These are phyloP conservation scores for Platysternon megacephalum DNA, from an alignment of 2,113 vertebrate species.

Conservation along the genomic window DNA sequence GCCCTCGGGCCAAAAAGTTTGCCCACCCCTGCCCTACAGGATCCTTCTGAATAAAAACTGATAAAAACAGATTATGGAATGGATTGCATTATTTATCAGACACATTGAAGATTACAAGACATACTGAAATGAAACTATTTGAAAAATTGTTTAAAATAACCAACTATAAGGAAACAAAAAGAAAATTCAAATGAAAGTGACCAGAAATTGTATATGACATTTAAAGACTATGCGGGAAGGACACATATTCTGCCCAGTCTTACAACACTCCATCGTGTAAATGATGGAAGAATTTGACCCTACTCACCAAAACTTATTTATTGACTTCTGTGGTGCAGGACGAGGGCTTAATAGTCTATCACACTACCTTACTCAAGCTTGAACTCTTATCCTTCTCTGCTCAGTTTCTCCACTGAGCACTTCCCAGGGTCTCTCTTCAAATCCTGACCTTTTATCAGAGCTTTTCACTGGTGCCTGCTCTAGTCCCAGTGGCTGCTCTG, in stretches of 20 bases:
- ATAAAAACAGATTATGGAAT: not conserved
- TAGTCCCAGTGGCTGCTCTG: not conserved
- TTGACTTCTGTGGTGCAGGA: not conserved
- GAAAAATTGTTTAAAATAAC: not conserved
- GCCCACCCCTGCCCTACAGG: not conserved
- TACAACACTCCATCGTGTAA: not conserved
- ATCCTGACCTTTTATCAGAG: not conserved
- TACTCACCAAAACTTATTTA: not conserved
- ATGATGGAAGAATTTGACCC: not conserved
- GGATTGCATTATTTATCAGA: not conserved
- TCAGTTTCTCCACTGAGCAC: not conserved
- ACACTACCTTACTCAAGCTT: too few relatives aligned
- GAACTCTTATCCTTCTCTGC: not conserved
- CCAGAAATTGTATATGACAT: not conserved
- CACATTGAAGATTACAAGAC: not conserved
- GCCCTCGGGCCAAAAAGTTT: too few relatives aligned
- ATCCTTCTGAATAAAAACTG: not conserved
- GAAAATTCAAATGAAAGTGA: too few relatives aligned
- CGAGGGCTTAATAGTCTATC: not conserved
- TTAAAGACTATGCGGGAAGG: not conserved
- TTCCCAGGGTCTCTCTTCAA: not conserved
- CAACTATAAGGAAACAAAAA: too few relatives aligned
- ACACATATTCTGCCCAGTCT: not conserved
- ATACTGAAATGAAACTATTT: not conserved
- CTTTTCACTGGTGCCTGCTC: not conserved